Evolutionary conservation across 1,140 invertebrate genomes (phyloP).

Genomic region (Drepana arcuata): DNA sequence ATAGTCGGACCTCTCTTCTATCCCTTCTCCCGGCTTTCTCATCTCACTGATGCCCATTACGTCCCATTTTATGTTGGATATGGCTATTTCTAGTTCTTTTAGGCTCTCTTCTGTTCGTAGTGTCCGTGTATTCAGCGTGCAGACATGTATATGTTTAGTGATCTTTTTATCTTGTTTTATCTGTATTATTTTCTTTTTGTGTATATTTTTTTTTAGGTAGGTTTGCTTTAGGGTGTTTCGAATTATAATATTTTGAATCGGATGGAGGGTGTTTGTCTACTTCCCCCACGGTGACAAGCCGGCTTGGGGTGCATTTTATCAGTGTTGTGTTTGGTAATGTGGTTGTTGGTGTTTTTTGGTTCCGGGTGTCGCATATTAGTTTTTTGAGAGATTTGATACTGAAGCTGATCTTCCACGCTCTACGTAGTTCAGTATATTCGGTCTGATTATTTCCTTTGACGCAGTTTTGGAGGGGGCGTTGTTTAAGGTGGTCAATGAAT

Average conservation of each 20-base stretch:
- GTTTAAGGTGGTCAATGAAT: not conserved
- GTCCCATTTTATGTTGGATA: conserved; percentile 17
- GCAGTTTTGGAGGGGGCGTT: not conserved
- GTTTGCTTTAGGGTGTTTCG: not conserved
- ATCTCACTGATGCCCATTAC: conserved; percentile 15
- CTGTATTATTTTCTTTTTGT: not conserved
- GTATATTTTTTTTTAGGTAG: conserved; percentile 1
- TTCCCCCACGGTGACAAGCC: conserved; percentile 7
- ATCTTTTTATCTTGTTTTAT: not conserved
- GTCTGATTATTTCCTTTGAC: conserved; percentile 6
- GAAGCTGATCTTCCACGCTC: conserved; percentile 7
- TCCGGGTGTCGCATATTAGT: conserved; percentile 4
- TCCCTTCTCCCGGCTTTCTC: conserved; percentile 14
- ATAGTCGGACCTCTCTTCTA: conserved; percentile 10
- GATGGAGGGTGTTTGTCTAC: conserved; percentile 10
- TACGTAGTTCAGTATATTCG: conserved; percentile 9
- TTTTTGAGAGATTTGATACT: conserved; percentile 6
- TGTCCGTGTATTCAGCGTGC: conserved; percentile 10
- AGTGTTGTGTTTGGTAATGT: conserved; percentile 1
- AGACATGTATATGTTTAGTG: not conserved
- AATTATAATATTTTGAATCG: not conserved
- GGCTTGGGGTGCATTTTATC: conserved; percentile 3
- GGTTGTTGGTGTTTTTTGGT: conserved; percentile 1
- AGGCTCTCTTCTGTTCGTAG: conserved; percentile 12
- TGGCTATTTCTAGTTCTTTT: conserved; percentile 17